These are phyloP conservation scores for Achatina immaculata DNA, from an alignment of 1,140 invertebrate genomes.

Conservation along the genomic window DNA sequence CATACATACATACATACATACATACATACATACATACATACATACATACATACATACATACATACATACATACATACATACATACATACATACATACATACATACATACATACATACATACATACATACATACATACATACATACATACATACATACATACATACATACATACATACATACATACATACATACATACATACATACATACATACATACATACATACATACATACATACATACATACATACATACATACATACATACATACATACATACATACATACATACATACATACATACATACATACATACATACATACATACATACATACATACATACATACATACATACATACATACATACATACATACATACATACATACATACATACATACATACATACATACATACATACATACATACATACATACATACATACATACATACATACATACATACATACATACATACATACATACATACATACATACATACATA, in stretches of 20 bases:
- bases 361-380: slow-evolving; percentile 27
- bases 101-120: neutral
- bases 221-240: neutral
- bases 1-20: slow-evolving; percentile 20
- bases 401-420: neutral
- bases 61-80: slow-evolving; percentile 23
- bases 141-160: slow-evolving; percentile 28
- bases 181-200: slow-evolving; percentile 27
- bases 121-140: slow-evolving; percentile 27
- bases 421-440: slow-evolving; percentile 27
- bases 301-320: slow-evolving; percentile 27
- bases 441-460: slow-evolving; percentile 28
- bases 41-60: slow-evolving; percentile 24
- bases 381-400: slow-evolving; percentile 28
- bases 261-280: slow-evolving; percentile 28
- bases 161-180: neutral
- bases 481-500: slow-evolving; percentile 27
- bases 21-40: slow-evolving; percentile 30
- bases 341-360: neutral
- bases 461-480: neutral
- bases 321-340: slow-evolving; percentile 28
- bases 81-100: no score
- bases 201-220: slow-evolving; percentile 28
- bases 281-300: neutral
- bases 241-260: slow-evolving; percentile 27